These are phyloP conservation scores for Mico argentatus DNA, from an alignment of 2,797 vertebrate genomes.

Conservation along the genomic window DNA sequence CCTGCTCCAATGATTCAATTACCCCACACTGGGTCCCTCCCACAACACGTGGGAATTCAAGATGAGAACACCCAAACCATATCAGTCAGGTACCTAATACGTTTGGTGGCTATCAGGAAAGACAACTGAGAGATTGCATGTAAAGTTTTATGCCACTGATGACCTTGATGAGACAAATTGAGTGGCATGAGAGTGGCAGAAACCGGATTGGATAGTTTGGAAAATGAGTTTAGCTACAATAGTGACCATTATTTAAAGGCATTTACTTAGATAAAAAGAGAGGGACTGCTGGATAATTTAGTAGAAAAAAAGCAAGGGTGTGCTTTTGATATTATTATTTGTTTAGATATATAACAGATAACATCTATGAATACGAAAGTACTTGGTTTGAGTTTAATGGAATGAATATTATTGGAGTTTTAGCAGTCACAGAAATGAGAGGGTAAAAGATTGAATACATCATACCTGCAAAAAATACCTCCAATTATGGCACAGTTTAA, in stretches of 20 bases:
- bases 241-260: neutral
- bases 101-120: neutral
- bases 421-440: neutral
- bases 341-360: neutral
- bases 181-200: neutral
- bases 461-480: neutral
- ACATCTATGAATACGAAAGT: neutral
- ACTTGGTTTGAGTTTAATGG: neutral
- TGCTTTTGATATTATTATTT: neutral
- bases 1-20: neutral
- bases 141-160: neutral
- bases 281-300: neutral
- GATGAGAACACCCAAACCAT: neutral
- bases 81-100: neutral
- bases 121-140: neutral
- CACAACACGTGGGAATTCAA: neutral
- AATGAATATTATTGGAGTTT: neutral
- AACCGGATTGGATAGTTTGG: neutral
- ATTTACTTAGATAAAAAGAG: neutral
- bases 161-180: neutral
- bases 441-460: neutral
- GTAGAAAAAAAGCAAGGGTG: neutral
- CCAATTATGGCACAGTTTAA: neutral
- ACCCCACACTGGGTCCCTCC: neutral
- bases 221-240: neutral